Evolutionary conservation across 2,113 vertebrate genomes (phyloP), one percentile per base, ranked within the genome.

Genomic region (Ibidorhyncha struthersii): DNA sequence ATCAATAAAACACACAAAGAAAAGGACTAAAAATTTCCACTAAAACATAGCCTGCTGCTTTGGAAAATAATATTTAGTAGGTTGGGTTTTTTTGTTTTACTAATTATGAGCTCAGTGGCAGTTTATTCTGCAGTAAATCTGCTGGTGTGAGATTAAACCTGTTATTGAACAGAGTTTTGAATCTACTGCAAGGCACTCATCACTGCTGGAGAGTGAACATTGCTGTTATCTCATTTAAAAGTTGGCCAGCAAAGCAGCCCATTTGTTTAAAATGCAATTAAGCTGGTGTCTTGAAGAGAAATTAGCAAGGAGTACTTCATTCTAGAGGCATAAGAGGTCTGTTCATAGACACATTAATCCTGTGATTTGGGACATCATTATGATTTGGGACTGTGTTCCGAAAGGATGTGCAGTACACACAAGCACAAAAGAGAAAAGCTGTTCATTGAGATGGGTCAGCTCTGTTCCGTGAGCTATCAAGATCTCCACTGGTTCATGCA

Each of bases 211-310:
- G 98, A 99, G 99, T 99, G 98, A 97, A 98, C 98, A 98, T 98
- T 98, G 98, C 98, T 97, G 98, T 98, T 98, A 98, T 99, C 99
- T 99, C 98, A 99, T 99, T 98, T 99, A 98, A 98, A 99, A 98
- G 98, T 98, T 98, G 99, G 99, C 98, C 98, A 98, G 98, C 98
- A 99, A 99, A 99, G 98, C 97, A 98, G 97, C 97, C 98, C 99
- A 99, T 99, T 99, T 99, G 99, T 99, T 99, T 98, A 98, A 99
- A 99, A 99, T 98, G 98, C 98, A 99, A 99, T 99, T 99, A 99
- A 99, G 98, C 97, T 98, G 97, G 98, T 98, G 98, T 99, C 98
- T 98, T 98, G 98, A 98, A 99, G 98, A 99, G 98, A 99, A 99
- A 99, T 99, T 99, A 99, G 98, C 97, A 98, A 98, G 97, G 97